Base-by-base conservation (phyloP, 2,888 invertebrate genomes). In the Ormyrus nitidulus region DNA sequence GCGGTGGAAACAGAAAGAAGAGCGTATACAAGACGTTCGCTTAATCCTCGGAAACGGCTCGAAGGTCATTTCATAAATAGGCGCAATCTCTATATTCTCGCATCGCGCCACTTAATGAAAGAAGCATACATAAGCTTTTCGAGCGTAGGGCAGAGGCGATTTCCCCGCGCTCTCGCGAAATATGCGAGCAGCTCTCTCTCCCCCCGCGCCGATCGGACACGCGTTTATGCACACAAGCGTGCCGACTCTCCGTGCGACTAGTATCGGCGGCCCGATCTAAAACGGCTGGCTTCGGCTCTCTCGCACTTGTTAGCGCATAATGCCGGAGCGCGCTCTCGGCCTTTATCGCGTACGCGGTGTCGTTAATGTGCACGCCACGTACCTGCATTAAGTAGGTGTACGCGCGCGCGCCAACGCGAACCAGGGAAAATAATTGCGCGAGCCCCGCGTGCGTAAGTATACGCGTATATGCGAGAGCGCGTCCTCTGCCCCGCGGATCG, bases 291-390 rank as follows among this genome's bases (percentile, higher is more conserved):
- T 86, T 88, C 84, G 84, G 84, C 84, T 84, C 19, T 19, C 19
- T 19, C 85, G 86, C 85, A 87, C 87, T 88, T 88, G 88, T 88
- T 87, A 86, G 83, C 85, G 85, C 82, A 83, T 83, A 82, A 80
- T 78, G 51, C 68, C 11, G 54, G 13, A 10, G 51, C 49, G 46
- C 82, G 83, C 77, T 19, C 19, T 19, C 19, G 19, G 19, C 19
- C 19, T 19, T 84, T 85, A 86, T 84, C 85, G 83, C 81, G 79
- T 51, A 19, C 58, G 19, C 82, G 81, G 77, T 84, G 83, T 81
- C 85, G 82, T 87, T 86, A 86, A 85, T 81, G 84, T 83, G 83
- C 83, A 73, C 83, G 74, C 83, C 84, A 80, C 82, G 82, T 76
- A 81, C 68, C 75, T 58, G 71, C 81, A 81, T 82, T 80, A 82